A percentile compares a stretch with the other conserved stretches of the same genome.
Conservation (phyloP, 1,140 invertebrate species). For the Teleopsis dalmanni region DNA sequence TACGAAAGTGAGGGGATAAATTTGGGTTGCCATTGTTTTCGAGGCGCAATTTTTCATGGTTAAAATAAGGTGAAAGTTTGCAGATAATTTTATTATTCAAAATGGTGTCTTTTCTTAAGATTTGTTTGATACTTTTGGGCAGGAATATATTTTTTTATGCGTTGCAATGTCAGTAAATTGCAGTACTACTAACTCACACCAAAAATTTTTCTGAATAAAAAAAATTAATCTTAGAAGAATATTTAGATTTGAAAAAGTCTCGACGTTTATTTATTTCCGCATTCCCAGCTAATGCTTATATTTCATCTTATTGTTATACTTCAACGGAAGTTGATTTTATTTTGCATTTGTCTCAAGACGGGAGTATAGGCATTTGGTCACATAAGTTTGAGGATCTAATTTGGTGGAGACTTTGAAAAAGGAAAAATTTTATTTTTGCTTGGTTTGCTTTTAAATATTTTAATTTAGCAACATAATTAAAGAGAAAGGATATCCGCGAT, state of each 20-base stretch:
- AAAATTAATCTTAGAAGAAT: no score
- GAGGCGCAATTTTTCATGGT: constrained; percentile 1
- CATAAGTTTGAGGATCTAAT: background rate
- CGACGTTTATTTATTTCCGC: constrained; percentile 43
- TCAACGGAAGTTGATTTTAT: constrained; percentile 20
- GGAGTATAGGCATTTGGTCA: no score
- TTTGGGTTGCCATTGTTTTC: constrained; percentile 1
- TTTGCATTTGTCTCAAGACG: constrained; percentile 9
- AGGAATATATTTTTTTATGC: background rate
- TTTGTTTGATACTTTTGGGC: no score
- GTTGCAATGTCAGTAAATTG: constrained; percentile 8
- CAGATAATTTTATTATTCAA: constrained; percentile 44
- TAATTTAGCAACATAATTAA: constrained; percentile 41
- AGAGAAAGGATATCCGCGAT: constrained; percentile 22
- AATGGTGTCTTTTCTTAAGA: constrained; percentile 25
- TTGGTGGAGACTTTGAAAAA: background rate
- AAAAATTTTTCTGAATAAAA: no score
- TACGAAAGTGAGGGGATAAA: background rate
- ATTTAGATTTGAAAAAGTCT: constrained; percentile 13
- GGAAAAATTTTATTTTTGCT: constrained; percentile 4
- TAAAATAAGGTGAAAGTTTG: constrained; percentile 13
- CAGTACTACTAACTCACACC: no score
- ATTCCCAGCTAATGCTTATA: constrained; percentile 15
- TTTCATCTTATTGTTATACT: constrained; percentile 23
- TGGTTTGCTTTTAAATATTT: constrained; percentile 18